Evolutionary conservation across 2,113 vertebrate genomes (phyloP).

Genomic region (Phoxinus phoxinus): DNA sequence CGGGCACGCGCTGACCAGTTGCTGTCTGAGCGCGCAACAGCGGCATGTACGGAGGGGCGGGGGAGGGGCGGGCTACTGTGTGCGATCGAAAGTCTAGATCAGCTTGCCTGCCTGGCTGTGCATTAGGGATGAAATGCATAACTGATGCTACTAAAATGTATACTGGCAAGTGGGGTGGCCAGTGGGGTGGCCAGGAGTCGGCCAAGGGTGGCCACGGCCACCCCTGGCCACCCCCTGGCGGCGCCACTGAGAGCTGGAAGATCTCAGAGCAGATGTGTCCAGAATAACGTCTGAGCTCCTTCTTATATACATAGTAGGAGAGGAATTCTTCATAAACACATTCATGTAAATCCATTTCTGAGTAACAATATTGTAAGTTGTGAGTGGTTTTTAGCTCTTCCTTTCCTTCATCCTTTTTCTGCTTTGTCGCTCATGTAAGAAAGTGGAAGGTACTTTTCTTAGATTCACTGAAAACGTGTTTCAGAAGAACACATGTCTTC

Average conservation of each 20-base stretch:
- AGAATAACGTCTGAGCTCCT: background rate
- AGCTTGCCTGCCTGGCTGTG: no score
- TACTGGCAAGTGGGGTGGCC: no score
- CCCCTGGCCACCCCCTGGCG: no score
- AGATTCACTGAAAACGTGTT: background rate
- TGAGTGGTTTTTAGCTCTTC: background rate
- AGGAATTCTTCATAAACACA: background rate
- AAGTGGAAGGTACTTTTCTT: background rate
- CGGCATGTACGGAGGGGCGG: no score
- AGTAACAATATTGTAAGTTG: background rate
- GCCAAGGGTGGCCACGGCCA: no score
- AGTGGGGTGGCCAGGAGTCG: no score
- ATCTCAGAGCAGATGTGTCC: conserved; percentile 16
- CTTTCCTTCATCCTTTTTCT: background rate
- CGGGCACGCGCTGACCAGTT: no score
- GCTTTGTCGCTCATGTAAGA: background rate
- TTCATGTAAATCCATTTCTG: conserved; percentile 19
- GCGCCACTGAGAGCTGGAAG: conserved; percentile 6
- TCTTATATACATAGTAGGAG: conserved; percentile 16
- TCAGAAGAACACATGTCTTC: background rate
- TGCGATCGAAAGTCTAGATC: no score
- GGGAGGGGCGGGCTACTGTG: no score
- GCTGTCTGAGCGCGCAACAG: no score
- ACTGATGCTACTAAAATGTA: no score
- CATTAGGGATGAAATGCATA: no score